Evolutionary conservation across 2,888 invertebrate genomes (phyloP).

Genomic region (Mythimna pallens): DNA sequence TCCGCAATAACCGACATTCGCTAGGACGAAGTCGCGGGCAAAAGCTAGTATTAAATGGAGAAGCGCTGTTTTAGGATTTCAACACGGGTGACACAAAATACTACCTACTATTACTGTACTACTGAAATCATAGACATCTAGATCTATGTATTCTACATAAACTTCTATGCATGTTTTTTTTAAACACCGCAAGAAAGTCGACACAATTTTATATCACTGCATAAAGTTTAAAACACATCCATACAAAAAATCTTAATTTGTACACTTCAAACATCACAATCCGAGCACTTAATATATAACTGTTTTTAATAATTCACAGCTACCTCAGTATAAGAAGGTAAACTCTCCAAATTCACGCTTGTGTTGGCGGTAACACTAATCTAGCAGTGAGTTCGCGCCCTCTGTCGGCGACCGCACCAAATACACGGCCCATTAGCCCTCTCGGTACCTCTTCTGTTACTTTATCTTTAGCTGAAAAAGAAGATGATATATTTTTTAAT

Average conservation of each 20-base stretch:
- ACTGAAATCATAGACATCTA: no score
- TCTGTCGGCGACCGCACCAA: slow-evolving; percentile 83
- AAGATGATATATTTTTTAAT: no score
- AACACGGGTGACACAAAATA: no score
- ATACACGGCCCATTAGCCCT: slow-evolving; percentile 81
- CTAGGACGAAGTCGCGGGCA: no score
- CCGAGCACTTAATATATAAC: background rate
- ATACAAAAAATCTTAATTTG: background rate
- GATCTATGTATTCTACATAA: no score
- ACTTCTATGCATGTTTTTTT: no score
- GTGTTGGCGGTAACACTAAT: slow-evolving; percentile 74
- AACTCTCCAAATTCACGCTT: slow-evolving; percentile 64
- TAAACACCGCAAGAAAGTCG: background rate
- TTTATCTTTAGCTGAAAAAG: slow-evolving; percentile 66
- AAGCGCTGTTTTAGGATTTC: no score
- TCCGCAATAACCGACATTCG: no score
- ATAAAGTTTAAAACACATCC: background rate
- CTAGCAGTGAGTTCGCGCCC: slow-evolving; percentile 83
- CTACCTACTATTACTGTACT: no score
- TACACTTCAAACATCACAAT: background rate
- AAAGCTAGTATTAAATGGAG: no score
- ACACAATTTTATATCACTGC: slow-evolving; percentile 2
- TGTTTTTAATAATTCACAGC: slow-evolving; percentile 10
- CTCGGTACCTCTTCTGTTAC: slow-evolving; percentile 67
- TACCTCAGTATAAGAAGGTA: background rate